Percentiles rank a stretch among this genome's conserved stretches.
Conservation (phyloP, 2,113 vertebrate genomes). For the Chinchilla lanigera region DNA sequence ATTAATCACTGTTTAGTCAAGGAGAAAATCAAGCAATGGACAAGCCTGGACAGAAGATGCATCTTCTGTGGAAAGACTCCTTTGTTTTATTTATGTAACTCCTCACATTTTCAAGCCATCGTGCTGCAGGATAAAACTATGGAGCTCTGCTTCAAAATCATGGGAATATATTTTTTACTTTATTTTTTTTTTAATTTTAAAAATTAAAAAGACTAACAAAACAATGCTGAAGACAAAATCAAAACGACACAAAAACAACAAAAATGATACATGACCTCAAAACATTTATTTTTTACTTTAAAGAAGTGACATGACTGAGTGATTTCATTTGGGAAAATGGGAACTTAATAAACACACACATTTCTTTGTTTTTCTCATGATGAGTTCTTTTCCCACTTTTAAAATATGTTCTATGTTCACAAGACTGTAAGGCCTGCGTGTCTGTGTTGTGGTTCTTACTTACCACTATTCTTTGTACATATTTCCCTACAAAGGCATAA, state of each 20-base stretch:
- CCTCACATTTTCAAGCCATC: conserved; percentile 12
- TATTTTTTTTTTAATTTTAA: neutral
- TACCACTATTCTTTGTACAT: neutral
- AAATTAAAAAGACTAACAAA: too few species aligned
- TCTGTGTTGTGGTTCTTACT: neutral
- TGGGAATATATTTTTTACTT: neutral
- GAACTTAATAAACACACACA: neutral
- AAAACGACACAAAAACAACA: too few species aligned
- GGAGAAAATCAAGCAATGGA: conserved; percentile 32
- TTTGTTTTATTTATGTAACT: conserved; percentile 15
- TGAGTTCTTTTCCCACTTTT: conserved; percentile 5
- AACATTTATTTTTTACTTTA: conserved; percentile 25
- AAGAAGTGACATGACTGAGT: neutral
- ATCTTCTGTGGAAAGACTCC: conserved; percentile 35
- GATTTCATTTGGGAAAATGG: conserved; percentile 45
- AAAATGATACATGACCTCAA: too few species aligned
- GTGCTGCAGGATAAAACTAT: neutral
- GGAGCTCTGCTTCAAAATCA: conserved; percentile 7
- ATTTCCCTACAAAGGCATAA: neutral
- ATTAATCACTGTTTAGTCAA: conserved; percentile 74
- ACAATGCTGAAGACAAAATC: too few species aligned
- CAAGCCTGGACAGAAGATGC: conserved; percentile 61
- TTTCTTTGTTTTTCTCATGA: neutral
- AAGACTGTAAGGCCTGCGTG: neutral
- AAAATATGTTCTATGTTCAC: neutral